Evolutionary conservation across 2,888 invertebrate species (phyloP), one percentile per base, ranked within the genome.

Genomic region (Odontocerum albicorne): DNA sequence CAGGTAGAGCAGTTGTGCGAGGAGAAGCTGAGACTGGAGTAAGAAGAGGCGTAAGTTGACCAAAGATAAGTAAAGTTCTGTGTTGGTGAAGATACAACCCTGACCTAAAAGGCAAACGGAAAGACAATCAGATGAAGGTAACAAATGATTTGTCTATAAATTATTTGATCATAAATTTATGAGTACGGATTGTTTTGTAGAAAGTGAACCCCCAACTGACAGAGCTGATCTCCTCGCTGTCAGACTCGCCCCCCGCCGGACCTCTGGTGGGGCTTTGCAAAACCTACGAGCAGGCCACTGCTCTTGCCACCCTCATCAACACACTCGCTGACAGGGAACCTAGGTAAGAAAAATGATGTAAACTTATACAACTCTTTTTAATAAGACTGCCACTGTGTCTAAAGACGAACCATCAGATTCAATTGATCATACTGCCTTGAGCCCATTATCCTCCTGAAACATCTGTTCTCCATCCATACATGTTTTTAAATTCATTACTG

Each of bases 241-340:
- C 87, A 49, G 96, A 96, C 65, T 92, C 94, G 0, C 95, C 96
- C 63, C 97, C 96, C 0, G 90, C 96, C 3, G 96, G 95, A 0
- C 86, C 86, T 1, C 77, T 99, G 12, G 85, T 96, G 0, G 90
- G 89, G 67, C 83, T 90, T 47, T 97, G 97, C 71, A 90, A 86
- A 70, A 99, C 98, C 0, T 77, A 92, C 51, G 97, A 98, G 68
- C 97, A 97, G 81, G 96, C 89, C 1, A 91, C 93, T 64, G 92
- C 93, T 0, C 79, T 99, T 1, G 79, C 96, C 1, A 93, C 93
- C 64, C 94, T 99, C 66, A 88, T 98, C 60, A 96, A 98, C 68
- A 92, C 93, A 0, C 85, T 99, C 42, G 94, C 96, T 4, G 98
- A 99, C 65, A 97, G 96, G 74, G 79, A 83, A 59, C 68, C 82